Conservation (phyloP, 2,113 vertebrate genomes). For the Cinclus cinclus region DNA sequence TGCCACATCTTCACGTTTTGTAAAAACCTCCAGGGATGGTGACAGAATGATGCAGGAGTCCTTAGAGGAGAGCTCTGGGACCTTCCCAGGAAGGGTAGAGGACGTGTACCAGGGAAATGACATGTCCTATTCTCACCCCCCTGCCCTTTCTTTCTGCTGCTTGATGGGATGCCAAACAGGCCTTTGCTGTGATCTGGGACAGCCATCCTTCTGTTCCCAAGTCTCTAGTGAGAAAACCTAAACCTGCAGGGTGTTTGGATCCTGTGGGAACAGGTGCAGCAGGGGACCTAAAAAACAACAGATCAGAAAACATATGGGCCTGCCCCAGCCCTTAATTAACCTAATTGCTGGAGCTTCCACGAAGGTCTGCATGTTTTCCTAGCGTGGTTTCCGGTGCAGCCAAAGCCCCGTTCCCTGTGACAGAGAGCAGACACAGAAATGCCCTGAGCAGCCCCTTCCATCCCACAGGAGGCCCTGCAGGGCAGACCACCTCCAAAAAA, state of each 20-base stretch:
- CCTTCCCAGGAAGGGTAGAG: background rate
- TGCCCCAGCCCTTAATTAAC: constrained; percentile 36
- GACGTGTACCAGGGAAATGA: background rate
- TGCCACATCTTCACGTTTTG: rapidly evolving
- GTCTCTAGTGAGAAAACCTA: background rate
- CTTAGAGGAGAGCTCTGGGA: background rate
- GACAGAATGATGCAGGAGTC: background rate
- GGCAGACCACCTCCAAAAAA: background rate
- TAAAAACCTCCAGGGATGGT: background rate
- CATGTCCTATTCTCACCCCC: background rate
- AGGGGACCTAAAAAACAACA: background rate
- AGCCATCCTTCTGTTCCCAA: background rate
- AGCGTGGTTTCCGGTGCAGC: background rate
- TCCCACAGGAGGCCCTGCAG: background rate
- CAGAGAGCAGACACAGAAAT: background rate
- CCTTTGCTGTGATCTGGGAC: background rate
- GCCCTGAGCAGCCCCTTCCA: background rate
- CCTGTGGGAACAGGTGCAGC: constrained; percentile 24
- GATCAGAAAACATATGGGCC: constrained; percentile 59
- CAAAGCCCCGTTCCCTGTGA: background rate
- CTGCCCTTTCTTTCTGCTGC: background rate
- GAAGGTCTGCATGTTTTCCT: background rate
- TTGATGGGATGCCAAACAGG: background rate
- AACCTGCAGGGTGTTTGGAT: background rate
- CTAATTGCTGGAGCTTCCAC: constrained; percentile 26